Percentiles rank a stretch among this genome's conserved stretches.
Conservation (phyloP, 1,140 invertebrate genomes). For the Ceratina calcarata region DNA sequence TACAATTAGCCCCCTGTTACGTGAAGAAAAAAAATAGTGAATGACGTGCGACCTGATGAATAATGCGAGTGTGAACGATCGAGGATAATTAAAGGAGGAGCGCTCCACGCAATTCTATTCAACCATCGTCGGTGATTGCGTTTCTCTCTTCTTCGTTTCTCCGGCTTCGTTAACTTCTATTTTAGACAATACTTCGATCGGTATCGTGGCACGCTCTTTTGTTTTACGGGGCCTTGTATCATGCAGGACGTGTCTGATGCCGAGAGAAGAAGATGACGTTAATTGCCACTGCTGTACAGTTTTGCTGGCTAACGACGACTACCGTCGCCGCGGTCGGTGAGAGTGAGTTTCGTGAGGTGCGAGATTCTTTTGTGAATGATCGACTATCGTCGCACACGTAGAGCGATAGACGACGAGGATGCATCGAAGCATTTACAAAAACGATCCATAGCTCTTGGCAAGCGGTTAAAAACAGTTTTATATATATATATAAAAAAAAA, state of each 20-base stretch:
- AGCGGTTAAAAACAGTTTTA: constrained; percentile 58
- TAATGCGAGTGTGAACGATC: constrained; percentile 26
- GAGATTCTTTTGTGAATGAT: not conserved
- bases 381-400: constrained; percentile 45
- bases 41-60: constrained; percentile 17
- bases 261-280: not conserved
- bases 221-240: not conserved
- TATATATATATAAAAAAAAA: constrained; percentile 6
- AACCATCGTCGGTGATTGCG: not conserved
- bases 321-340: not conserved
- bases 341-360: not conserved
- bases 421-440: constrained; percentile 41
- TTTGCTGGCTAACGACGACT: constrained; percentile 11
- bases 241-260: constrained; percentile 20
- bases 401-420: constrained; percentile 38
- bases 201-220: constrained; percentile 25
- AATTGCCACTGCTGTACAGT: not conserved
- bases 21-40: not conserved
- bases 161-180: not conserved
- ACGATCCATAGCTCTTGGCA: constrained; percentile 71
- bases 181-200: not conserved
- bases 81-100: constrained; percentile 4
- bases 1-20: constrained; percentile 39
- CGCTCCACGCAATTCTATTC: not conserved
- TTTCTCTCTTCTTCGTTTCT: not conserved